Conservation (phyloP, 2,113 vertebrate species). For the Oreochromis niloticus region DNA sequence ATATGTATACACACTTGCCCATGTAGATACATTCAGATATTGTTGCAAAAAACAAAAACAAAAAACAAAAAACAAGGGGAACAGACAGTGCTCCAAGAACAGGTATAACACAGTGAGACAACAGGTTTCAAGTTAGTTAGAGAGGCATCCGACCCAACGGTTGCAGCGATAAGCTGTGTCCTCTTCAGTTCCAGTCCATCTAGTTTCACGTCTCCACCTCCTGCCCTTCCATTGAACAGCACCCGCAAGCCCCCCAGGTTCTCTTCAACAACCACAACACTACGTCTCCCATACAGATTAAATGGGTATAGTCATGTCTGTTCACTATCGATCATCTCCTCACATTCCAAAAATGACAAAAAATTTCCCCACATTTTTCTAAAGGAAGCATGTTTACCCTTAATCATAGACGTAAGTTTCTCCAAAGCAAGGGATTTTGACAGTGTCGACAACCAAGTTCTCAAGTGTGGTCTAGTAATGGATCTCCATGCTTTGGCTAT, state of each 20-base stretch:
- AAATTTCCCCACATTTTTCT: not conserved
- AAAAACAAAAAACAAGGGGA: not conserved
- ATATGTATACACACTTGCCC: too few relatives aligned
- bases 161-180: not conserved
- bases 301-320: accelerated
- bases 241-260: not conserved
- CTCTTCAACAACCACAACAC: accelerated
- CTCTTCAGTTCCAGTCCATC: not conserved
- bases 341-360: not conserved
- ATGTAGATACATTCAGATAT: too few relatives aligned
- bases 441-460: not conserved
- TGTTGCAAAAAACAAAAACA: too few relatives aligned
- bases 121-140: not conserved
- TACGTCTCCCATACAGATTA: not conserved
- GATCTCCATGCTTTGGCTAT: not conserved
- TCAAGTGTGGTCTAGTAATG: accelerated
- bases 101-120: not conserved
- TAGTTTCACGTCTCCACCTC: not conserved
- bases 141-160: accelerated
- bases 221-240: not conserved
- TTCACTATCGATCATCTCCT: not conserved
- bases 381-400: not conserved
- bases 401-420: not conserved
- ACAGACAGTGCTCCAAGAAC: not conserved
- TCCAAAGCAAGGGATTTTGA: accelerated